Evolutionary conservation across 2,888 invertebrate genomes (phyloP), one percentile per base, ranked within the genome.

Genomic region (Byasa hedistus): DNA sequence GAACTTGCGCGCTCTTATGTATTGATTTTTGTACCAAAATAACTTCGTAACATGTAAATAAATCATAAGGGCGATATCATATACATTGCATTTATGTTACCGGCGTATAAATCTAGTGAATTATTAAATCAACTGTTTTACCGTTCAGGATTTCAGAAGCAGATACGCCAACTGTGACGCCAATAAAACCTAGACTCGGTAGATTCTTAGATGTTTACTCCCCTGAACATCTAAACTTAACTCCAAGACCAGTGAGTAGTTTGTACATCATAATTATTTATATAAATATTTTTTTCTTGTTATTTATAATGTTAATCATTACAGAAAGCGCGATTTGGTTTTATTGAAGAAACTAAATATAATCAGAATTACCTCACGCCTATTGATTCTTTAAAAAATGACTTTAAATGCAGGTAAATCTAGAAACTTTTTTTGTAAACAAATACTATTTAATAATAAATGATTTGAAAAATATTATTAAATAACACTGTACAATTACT

Each of bases 1-100:
- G 84, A 90, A 91, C 86, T 87, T 89, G 81, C 91, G 89, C 91
- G 91, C 89, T 88, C 57, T 76, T 84, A 76, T 77, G 81, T 92
- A 92, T 92, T 88, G 92, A 92, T 92, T 92, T 91, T 91, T 80
- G 76, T 77, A 84, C 85, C 78, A 89, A 89, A 90, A 89, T 90
- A 90, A 86, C 81, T 82, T 82, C 78, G 81, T 76, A 81, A 78
- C 85, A 89, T 91, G 91, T 92, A 92, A 92, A 92, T 92, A 92
- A 92, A 91, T 89, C 86, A 88, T 85, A 81, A 83, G 82, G 80
- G 73, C 76, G 72, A 77, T 80, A 77, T 81, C 80, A 80, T 75
- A 65, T 32, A 65, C 63, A 44, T 21, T 60, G 21, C 52, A 66
- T 57, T 60, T 71, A 66, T 66, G 66, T 65, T 64, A 69, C 68